These are phyloP conservation scores for Lycia hirtaria DNA, from an alignment of 2,888 invertebrate genomes.

Conservation along the genomic window DNA sequence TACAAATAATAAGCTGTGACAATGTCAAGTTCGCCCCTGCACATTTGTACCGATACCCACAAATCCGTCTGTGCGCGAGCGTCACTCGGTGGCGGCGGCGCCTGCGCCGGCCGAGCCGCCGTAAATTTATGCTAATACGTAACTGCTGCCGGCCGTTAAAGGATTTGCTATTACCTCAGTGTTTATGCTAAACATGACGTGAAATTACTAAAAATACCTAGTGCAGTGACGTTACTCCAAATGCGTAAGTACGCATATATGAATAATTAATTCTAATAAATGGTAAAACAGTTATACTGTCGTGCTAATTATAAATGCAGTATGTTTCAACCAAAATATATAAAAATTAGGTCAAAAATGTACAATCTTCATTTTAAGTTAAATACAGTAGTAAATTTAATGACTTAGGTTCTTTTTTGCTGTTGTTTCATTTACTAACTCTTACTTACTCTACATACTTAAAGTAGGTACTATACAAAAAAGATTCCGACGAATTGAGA, in stretches of 20 bases:
- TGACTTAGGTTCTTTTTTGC: too few relatives aligned
- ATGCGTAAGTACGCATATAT: neutral
- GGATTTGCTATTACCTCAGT: constrained; percentile 24
- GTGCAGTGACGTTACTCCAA: neutral
- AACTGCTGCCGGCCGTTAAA: constrained; percentile 21
- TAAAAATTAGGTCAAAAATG: too few relatives aligned
- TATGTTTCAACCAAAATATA: too few relatives aligned
- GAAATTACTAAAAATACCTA: neutral
- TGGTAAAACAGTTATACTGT: neutral
- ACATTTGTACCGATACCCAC: constrained; percentile 36
- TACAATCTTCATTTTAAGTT: too few relatives aligned
- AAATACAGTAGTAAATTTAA: too few relatives aligned
- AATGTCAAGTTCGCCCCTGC: constrained; percentile 26
- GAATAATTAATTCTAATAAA: neutral
- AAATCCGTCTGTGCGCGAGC: constrained; percentile 42
- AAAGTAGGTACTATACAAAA: too few relatives aligned
- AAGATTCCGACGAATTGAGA: too few relatives aligned
- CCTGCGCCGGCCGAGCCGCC: constrained; percentile 34
- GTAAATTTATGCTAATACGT: constrained; percentile 29
- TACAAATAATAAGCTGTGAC: neutral
- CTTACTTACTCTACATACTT: too few relatives aligned
- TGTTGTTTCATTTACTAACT: too few relatives aligned
- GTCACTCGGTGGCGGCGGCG: constrained; percentile 41
- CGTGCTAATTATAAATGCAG: too few relatives aligned
- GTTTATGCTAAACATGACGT: constrained; percentile 9